phyloP scores from a whole-genome alignment of 2,113 vertebrate genomes.

The Callipepla squamata region DNA sequence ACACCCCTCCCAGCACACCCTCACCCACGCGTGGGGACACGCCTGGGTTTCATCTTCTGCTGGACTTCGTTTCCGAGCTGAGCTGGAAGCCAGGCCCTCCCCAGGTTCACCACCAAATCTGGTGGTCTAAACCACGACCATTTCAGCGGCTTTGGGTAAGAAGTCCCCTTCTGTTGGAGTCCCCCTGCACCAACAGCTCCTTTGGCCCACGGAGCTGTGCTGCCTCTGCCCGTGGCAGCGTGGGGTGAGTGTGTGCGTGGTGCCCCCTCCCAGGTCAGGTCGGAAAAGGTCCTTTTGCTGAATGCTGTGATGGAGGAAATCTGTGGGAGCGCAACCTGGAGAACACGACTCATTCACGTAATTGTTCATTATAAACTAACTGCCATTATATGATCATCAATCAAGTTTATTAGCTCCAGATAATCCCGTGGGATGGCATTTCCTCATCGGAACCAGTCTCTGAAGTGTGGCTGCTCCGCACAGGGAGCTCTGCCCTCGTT shows the following conservation, averaged over 20 bases:
- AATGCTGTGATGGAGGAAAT: background rate
- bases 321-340: background rate
- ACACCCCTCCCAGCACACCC: conserved; percentile 23
- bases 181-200: background rate
- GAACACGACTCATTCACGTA: background rate
- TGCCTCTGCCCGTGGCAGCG: too few species aligned
- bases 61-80: background rate
- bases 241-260: background rate
- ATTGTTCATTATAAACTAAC: background rate
- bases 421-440: background rate
- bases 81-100: background rate
- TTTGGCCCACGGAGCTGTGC: background rate
- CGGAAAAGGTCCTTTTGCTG: background rate
- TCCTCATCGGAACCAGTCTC: background rate
- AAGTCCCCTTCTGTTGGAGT: background rate
- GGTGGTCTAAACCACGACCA: too few species aligned
- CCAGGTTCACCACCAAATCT: background rate
- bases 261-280: background rate
- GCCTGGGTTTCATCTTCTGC: background rate
- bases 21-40: background rate
- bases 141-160: background rate
- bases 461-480: background rate
- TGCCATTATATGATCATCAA: background rate
- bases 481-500: background rate
- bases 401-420: background rate